These are phyloP conservation scores for Procambarus clarkii DNA, from an alignment of 1,140 invertebrate species.

Conservation along the genomic window DNA sequence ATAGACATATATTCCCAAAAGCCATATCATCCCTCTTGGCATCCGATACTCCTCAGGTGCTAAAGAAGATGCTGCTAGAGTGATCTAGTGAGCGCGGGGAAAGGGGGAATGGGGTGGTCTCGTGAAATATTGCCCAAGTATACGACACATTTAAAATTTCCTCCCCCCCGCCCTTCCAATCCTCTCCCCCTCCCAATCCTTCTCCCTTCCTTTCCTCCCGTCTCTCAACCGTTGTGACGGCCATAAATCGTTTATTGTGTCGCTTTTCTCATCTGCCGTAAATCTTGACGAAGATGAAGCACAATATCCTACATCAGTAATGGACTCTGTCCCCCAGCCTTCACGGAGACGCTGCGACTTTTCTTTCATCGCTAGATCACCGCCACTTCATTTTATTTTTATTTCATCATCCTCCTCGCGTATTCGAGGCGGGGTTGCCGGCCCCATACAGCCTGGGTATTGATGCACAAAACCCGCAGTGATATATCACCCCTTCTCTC, in stretches of 20 bases:
- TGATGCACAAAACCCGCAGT: conserved; percentile 2
- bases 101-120: background rate
- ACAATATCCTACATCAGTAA: background rate
- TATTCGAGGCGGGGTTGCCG: background rate
- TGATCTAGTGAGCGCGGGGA: too few relatives aligned
- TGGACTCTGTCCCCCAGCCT: background rate
- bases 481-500: background rate
- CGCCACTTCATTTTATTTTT: background rate
- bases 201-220: background rate
- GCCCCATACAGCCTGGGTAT: conserved; percentile 8
- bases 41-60: too few relatives aligned
- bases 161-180: background rate
- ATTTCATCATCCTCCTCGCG: background rate
- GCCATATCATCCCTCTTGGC: too few relatives aligned
- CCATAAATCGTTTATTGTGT: background rate
- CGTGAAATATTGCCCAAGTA: background rate
- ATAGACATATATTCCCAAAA: too few relatives aligned
- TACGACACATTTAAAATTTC: background rate
- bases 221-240: background rate
- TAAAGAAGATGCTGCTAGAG: too few relatives aligned
- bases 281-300: background rate
- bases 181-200: too few relatives aligned
- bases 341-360: too few relatives aligned
- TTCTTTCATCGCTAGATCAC: background rate
- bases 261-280: background rate